Conservation (phyloP, 2,888 invertebrate genomes). For the Agelastica alni region DNA sequence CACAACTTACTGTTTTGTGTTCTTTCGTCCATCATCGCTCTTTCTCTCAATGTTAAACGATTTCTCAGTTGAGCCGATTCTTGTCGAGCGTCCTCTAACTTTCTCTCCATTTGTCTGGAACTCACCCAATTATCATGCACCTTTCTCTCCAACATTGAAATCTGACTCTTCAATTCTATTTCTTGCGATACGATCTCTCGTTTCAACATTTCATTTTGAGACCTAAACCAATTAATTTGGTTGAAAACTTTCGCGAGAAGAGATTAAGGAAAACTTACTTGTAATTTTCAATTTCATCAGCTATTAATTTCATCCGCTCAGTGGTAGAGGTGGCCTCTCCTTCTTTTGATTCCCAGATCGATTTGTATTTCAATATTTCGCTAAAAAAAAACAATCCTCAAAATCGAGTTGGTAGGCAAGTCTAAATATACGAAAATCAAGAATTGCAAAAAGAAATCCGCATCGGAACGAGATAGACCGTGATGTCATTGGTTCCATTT, state of each 20-base stretch:
- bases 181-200: slow-evolving; percentile 88
- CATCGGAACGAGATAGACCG: too few species aligned
- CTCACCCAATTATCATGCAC: slow-evolving; percentile 86
- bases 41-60: slow-evolving; percentile 63
- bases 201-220: slow-evolving; percentile 67
- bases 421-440: slow-evolving; percentile 1
- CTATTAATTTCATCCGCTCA: slow-evolving; percentile 76
- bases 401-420: too few species aligned
- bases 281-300: slow-evolving; percentile 78
- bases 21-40: slow-evolving; percentile 58
- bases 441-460: slow-evolving; percentile 37
- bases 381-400: slow-evolving; percentile 62
- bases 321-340: slow-evolving; percentile 81
- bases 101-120: slow-evolving; percentile 79
- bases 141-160: slow-evolving; percentile 79
- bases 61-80: slow-evolving; percentile 71
- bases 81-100: slow-evolving; percentile 77
- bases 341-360: slow-evolving; percentile 78
- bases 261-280: slow-evolving; percentile 68
- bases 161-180: slow-evolving; percentile 69
- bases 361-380: slow-evolving; percentile 75
- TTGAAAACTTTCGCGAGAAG: neutral
- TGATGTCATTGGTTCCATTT: too few species aligned
- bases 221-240: slow-evolving; percentile 49
- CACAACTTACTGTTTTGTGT: slow-evolving; percentile 59